phyloP scores from a whole-genome alignment of 2,888 invertebrate species.

The Philereme transversata region DNA sequence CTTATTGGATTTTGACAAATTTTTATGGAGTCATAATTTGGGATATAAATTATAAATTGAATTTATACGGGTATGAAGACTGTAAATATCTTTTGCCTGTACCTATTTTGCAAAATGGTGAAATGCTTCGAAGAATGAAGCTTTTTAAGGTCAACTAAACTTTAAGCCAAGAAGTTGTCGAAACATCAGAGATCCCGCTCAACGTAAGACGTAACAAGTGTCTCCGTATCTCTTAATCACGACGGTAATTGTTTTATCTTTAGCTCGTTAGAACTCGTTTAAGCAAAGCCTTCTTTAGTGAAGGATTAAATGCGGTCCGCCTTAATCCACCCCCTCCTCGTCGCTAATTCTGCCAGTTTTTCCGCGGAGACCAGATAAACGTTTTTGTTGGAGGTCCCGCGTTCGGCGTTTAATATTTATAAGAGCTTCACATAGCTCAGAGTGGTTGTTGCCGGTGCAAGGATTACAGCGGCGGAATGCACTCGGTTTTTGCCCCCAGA shows the following conservation, averaged over 20 bases:
- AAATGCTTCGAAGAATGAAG: constrained; percentile 2
- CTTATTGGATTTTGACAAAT: constrained; percentile 58
- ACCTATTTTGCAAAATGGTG: constrained; percentile 3
- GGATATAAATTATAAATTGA: constrained; percentile 18
- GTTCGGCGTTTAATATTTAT: constrained; percentile 79
- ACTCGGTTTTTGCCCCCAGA: constrained; percentile 62
- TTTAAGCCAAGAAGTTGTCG: constrained; percentile 40
- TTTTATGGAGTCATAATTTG: constrained; percentile 38
- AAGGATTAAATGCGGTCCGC: constrained; percentile 83
- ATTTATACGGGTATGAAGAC: constrained; percentile 4
- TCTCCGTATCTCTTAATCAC: constrained; percentile 83
- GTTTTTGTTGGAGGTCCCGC: constrained; percentile 77
- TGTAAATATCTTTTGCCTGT: background rate
- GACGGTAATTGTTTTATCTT: constrained; percentile 83
- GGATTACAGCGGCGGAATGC: constrained; percentile 69
- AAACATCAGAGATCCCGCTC: constrained; percentile 53
- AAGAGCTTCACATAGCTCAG: constrained; percentile 69
- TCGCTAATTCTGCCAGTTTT: constrained; percentile 83
- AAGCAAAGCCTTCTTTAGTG: constrained; percentile 84
- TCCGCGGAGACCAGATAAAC: constrained; percentile 81
- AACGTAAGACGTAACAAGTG: constrained; percentile 81
- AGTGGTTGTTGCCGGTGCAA: constrained; percentile 69
- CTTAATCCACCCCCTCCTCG: constrained; percentile 79
- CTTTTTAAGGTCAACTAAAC: constrained; percentile 23
- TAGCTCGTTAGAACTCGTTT: constrained; percentile 84